A percentile compares a stretch with the other conserved stretches of the same genome.
These are phyloP conservation scores for Peromyscus melanophrys DNA, from an alignment of 2,797 vertebrate species.

Conservation along the genomic window DNA sequence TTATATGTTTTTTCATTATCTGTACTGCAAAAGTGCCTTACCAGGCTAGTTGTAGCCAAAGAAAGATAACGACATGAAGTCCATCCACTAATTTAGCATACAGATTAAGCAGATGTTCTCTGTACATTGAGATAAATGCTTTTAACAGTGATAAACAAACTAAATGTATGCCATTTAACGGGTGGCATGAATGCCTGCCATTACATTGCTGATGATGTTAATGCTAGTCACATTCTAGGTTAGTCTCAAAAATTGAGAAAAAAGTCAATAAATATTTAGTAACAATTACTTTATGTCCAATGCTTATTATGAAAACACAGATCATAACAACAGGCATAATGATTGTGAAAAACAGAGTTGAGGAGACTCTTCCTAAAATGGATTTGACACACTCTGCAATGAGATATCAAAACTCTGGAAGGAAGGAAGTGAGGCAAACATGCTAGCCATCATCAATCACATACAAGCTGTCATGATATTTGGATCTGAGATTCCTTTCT, in stretches of 20 bases:
- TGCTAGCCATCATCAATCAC: not conserved
- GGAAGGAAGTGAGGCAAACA: not conserved
- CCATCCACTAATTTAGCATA: not conserved
- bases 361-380: conserved; percentile 25
- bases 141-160: conserved; percentile 50
- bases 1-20: conserved; percentile 43
- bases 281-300: not conserved
- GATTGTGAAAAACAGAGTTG: not conserved
- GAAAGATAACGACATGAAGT: conserved; percentile 9
- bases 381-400: not conserved
- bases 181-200: not conserved
- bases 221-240: conserved; percentile 29
- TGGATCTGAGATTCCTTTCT: conserved; percentile 60
- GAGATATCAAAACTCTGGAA: conserved; percentile 9
- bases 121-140: not conserved
- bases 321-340: not conserved
- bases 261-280: conserved; percentile 49
- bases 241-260: conserved; percentile 14
- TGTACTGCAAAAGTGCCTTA: conserved; percentile 1
- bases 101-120: conserved; percentile 11
- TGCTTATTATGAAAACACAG: not conserved
- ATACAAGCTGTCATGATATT: conserved; percentile 6
- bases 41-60: conserved; percentile 38
- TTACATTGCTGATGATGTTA: not conserved
- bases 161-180: not conserved